These are phyloP conservation scores for Eupelmus urozonus DNA, from an alignment of 2,888 invertebrate genomes.

Conservation along the genomic window DNA sequence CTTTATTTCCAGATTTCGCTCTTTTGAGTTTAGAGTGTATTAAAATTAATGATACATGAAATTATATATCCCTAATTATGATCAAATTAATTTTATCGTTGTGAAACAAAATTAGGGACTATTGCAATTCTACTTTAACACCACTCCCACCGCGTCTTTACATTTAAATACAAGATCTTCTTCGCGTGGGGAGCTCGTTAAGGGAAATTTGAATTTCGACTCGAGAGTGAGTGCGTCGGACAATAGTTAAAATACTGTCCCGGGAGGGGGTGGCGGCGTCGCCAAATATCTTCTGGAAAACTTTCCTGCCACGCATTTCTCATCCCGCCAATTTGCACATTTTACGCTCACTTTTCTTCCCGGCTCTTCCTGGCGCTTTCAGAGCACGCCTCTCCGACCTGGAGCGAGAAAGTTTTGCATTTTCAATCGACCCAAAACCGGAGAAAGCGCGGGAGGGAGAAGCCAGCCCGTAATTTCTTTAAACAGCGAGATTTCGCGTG, in stretches of 20 bases:
- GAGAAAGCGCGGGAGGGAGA: too few relatives aligned
- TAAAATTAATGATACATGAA: too few relatives aligned
- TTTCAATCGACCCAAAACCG: conserved; percentile 47
- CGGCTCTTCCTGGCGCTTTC: not conserved
- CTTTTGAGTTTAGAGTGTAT: too few relatives aligned
- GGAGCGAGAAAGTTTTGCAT: conserved; percentile 49
- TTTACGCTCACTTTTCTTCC: conserved; percentile 51
- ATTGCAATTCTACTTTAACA: too few relatives aligned
- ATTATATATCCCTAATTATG: too few relatives aligned
- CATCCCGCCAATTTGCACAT: conserved; percentile 56
- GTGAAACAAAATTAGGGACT: too few relatives aligned
- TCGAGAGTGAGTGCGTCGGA: conserved; percentile 41
- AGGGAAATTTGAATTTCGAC: too few relatives aligned
- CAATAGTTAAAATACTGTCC: conserved; percentile 55
- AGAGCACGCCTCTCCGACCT: not conserved
- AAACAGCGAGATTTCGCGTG: conserved; percentile 47
- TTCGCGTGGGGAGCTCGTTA: too few relatives aligned
- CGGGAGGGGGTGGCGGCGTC: conserved; percentile 1
- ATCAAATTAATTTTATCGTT: too few relatives aligned
- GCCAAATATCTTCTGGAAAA: conserved; percentile 53
- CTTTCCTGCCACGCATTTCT: conserved; percentile 52
- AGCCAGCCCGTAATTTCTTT: conserved; percentile 53
- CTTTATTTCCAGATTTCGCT: too few relatives aligned
- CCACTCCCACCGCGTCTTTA: too few relatives aligned
- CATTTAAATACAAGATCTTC: too few relatives aligned